Evolutionary conservation across 2,797 vertebrate genomes (phyloP), one percentile per base, ranked within the genome.

Genomic region (Silurus aristotelis): DNA sequence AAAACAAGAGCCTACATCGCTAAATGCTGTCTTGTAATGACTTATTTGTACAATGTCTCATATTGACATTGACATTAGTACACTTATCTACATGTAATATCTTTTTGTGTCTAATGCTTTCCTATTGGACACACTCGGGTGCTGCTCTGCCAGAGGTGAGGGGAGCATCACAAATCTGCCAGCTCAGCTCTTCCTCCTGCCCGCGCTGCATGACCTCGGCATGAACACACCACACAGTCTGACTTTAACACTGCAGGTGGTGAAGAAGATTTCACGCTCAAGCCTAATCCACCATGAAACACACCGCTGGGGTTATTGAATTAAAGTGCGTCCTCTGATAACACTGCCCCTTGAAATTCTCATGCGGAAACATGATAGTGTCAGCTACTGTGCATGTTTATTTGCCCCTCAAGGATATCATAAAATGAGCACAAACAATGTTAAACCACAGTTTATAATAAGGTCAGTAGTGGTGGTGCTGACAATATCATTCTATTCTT

Each of bases 171-270:
- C 48, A 55, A 80, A 71, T 85, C 76, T 46, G 56, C 43, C 7
- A 38, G 76, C 67, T 80, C 68, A 85, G 84, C 84, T 80, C 31
- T 80, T 85, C 55, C 58, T 85, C 68, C 84, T 38, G 77, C 66
- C 43, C 64, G 56, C 70, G 52, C 43, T 61, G 48, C 66, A 60
- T 81, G 60, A 81, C 84, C 84, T 73, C 22, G 27, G 48, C 75
- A 60, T 77, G 56, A 77, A 77, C 55, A 78, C 64, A 58, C 73
- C 73, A 60, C 64, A 67, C 19, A 22, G 72, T 67, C 72, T 43
- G 75, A 63, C 27, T 84, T 71, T 78, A 84, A 60, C 75, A 70
- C 52, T 58, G 52, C 48, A 70, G 83, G 83, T 68, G 52, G 75
- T 12, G 52, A 79, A 84, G 83, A 38, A 79, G 38, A 79, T 84